Evolutionary conservation across 2,113 vertebrate genomes (phyloP).

Genomic region (Notothenia rossii): DNA sequence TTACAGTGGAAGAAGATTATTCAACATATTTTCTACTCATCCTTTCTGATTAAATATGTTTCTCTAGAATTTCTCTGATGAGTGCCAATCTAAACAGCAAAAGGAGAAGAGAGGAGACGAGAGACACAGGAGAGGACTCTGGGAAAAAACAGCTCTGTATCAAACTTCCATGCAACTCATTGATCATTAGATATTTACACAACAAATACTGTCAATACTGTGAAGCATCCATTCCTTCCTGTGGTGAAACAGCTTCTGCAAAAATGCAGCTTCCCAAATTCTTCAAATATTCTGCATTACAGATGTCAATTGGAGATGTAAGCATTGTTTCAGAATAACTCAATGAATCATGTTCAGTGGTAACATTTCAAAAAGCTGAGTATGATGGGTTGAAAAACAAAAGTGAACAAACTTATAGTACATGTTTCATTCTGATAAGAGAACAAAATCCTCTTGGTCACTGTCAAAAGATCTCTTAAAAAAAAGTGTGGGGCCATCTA

Average conservation of each 20-base stretch:
- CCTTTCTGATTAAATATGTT: conserved; percentile 56
- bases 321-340: conserved; percentile 10
- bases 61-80: conserved; percentile 28
- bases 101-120: not conserved
- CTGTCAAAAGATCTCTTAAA: not conserved
- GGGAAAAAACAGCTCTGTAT: conserved; percentile 23
- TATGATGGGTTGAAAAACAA: conserved; percentile 7
- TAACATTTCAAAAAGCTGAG: not conserved
- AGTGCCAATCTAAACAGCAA: not conserved
- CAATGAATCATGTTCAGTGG: conserved; percentile 1
- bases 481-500: not conserved
- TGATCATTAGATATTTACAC: conserved; percentile 57
- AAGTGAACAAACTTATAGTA: not conserved
- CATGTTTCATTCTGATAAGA: not conserved
- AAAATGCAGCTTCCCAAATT: conserved; percentile 29
- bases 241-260: too few relatives aligned
- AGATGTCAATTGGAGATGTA: not conserved
- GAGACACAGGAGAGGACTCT: not conserved
- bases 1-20: not conserved
- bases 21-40: conserved; percentile 26
- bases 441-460: not conserved
- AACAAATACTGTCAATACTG: conserved; percentile 53
- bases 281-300: conserved; percentile 28
- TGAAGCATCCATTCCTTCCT: too few relatives aligned
- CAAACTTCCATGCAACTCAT: conserved; percentile 44